Evolutionary conservation across 2,113 vertebrate species (phyloP).

Genomic region (Gopherus evgoodei): DNA sequence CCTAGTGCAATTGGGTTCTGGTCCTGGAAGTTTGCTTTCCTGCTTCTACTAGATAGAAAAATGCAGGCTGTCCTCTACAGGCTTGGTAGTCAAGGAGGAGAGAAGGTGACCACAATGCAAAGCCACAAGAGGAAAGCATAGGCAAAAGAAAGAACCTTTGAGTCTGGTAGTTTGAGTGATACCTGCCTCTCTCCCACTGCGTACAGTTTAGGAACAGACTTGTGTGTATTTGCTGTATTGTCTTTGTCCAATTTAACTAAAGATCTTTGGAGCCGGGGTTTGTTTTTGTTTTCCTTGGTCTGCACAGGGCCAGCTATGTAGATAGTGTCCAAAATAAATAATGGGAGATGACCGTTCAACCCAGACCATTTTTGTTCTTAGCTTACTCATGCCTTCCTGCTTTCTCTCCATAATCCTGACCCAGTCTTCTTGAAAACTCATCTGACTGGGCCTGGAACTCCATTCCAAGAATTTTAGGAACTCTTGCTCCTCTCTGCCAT

Average conservation of each 20-base stretch:
- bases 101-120: neutral
- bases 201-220: neutral
- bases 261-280: neutral
- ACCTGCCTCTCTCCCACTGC: neutral
- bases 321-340: slow-evolving; percentile 6
- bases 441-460: slow-evolving; percentile 73
- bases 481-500: slow-evolving; percentile 39
- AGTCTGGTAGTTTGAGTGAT: neutral
- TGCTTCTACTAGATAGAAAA: neutral
- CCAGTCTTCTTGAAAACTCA: slow-evolving; percentile 58
- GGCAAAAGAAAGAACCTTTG: neutral
- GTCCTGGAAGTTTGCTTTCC: neutral
- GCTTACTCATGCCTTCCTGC: slow-evolving; percentile 42
- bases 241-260: neutral
- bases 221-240: neutral
- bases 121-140: neutral
- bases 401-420: slow-evolving; percentile 34
- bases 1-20: neutral
- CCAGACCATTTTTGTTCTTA: slow-evolving; percentile 42
- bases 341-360: neutral
- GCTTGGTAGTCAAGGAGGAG: neutral
- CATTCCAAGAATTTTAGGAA: slow-evolving; percentile 72
- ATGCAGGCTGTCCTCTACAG: neutral
- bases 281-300: neutral
- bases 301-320: neutral